Conservation (phyloP, 2,888 invertebrate genomes). For the Geophilus truncorum region DNA sequence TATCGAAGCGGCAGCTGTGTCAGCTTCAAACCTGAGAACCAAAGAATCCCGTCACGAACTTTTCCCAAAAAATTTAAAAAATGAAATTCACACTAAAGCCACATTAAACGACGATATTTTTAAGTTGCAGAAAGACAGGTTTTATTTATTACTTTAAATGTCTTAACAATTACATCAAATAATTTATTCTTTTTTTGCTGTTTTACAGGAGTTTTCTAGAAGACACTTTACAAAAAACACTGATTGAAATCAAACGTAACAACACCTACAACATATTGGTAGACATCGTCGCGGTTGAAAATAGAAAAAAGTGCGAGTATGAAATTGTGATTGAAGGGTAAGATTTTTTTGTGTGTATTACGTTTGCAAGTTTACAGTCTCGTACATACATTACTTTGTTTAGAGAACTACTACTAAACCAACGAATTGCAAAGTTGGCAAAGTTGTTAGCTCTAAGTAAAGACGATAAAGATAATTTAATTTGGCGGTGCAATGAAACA, state of each 20-base stretch:
- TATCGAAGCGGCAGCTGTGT: background rate
- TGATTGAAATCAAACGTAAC: background rate
- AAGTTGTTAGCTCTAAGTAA: background rate
- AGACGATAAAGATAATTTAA: background rate
- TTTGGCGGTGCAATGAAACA: background rate
- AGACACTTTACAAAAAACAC: background rate
- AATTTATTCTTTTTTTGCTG: background rate
- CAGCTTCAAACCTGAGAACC: background rate
- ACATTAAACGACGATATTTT: background rate
- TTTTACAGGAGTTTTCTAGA: background rate
- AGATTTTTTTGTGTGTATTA: background rate
- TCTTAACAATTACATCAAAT: background rate
- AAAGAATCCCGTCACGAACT: conserved; percentile 1
- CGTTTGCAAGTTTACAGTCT: background rate
- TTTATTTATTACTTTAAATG: background rate
- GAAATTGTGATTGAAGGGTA: background rate
- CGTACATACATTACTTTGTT: background rate
- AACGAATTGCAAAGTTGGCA: background rate
- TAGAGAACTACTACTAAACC: background rate
- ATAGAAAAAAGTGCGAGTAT: background rate
- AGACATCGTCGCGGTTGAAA: background rate
- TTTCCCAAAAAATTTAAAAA: conserved; percentile 19
- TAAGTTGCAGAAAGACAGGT: conserved; percentile 33
- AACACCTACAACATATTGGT: background rate
- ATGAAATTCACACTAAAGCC: background rate